These are phyloP conservation scores for Siderastrea siderea DNA, from an alignment of 92 coral and sea anemone species.

Conservation along the genomic window DNA sequence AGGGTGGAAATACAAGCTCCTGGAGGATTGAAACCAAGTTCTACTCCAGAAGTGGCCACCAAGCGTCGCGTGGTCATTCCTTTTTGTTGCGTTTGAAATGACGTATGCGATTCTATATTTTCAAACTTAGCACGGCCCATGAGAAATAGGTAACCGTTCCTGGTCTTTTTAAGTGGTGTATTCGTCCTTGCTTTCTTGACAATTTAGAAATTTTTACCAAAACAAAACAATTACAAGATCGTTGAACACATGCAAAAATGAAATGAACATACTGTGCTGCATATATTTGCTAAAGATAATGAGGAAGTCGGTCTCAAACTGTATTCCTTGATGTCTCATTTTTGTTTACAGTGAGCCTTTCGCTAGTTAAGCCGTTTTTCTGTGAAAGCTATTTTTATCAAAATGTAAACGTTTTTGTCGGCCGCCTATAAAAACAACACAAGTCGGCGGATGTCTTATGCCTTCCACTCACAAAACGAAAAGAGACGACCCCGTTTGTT, in stretches of 20 bases:
- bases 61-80: too few species aligned
- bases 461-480: not conserved
- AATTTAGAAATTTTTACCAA: not conserved
- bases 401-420: constrained; percentile 24
- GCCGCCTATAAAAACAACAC: not conserved
- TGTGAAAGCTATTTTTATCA: constrained; percentile 44
- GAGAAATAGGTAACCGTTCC: not conserved
- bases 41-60: not conserved
- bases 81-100: too few species aligned
- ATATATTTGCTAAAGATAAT: constrained; percentile 6
- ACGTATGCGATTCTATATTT: not conserved
- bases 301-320: not conserved
- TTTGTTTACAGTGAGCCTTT: constrained; percentile 24
- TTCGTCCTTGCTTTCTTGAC: not conserved
- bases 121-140: not conserved
- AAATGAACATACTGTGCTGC: not conserved
- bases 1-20: not conserved
- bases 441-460: not conserved
- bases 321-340: not conserved
- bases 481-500: not conserved
- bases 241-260: constrained; percentile 6
- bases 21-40: not conserved
- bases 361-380: not conserved
- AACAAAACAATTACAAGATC: not conserved
- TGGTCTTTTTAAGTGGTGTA: not conserved